These are phyloP conservation scores for Pelochelys cantorii DNA, from an alignment of 2,797 vertebrate species.

Conservation along the genomic window DNA sequence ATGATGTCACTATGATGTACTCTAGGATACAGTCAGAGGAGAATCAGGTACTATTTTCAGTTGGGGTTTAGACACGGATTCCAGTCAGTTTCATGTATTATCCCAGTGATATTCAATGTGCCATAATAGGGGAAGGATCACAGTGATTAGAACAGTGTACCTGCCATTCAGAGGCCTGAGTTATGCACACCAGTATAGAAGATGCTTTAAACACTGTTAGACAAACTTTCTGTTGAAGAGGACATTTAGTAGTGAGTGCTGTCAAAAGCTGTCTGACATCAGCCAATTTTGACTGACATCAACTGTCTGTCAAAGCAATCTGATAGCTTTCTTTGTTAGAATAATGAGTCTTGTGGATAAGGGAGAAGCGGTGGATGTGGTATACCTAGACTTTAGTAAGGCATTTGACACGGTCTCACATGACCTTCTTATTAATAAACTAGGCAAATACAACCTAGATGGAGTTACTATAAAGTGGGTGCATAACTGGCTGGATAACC, in stretches of 20 bases:
- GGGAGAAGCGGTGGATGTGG: too few species aligned
- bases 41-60: not conserved
- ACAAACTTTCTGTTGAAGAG: not conserved
- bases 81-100: slow-evolving; percentile 9
- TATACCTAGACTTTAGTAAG: too few species aligned
- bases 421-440: too few species aligned
- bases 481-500: too few species aligned
- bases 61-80: not conserved
- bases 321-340: too few species aligned
- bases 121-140: not conserved
- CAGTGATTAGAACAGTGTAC: not conserved
- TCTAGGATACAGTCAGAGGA: not conserved
- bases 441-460: too few species aligned
- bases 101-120: not conserved
- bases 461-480: too few species aligned
- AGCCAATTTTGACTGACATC: not conserved
- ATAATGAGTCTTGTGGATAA: too few species aligned
- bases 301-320: too few species aligned
- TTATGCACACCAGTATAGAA: not conserved
- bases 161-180: not conserved
- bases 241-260: not conserved
- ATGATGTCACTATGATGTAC: not conserved
- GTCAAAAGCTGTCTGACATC: not conserved
- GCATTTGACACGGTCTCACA: too few species aligned
- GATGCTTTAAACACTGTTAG: not conserved